Evolutionary conservation across 2,113 vertebrate genomes (phyloP).

Genomic region (Oryzias celebensis): DNA sequence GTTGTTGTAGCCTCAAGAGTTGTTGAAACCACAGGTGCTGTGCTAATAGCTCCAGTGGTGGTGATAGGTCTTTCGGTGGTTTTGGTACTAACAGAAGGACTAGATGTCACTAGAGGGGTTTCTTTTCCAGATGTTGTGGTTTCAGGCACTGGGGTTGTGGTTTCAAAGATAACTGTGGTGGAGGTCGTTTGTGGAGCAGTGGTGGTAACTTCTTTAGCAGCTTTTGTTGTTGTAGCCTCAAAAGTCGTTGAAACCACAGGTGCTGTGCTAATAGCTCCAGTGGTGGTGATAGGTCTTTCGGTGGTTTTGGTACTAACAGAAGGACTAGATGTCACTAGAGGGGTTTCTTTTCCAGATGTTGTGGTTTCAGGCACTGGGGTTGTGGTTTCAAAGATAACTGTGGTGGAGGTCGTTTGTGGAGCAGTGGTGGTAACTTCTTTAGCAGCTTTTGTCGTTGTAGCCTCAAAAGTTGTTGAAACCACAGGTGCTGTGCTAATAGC

Average conservation of each 20-base stretch:
- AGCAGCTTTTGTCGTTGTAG: not conserved
- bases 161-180: not conserved
- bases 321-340: slow-evolving; percentile 2
- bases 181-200: no score
- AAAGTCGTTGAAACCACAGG: no score
- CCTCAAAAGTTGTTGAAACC: not conserved
- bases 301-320: not conserved
- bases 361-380: not conserved
- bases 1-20: no score
- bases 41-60: not conserved
- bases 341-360: no score
- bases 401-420: not conserved
- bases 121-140: not conserved
- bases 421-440: not conserved
- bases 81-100: not conserved
- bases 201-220: no score
- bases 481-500: no score
- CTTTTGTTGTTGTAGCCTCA: no score
- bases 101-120: slow-evolving; percentile 7
- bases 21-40: no score
- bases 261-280: not conserved
- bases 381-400: slow-evolving; percentile 1
- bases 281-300: not conserved
- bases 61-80: not conserved
- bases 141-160: not conserved